Evolutionary conservation across 1,140 invertebrate genomes (phyloP).

Genomic region (Zophobas atratus): DNA sequence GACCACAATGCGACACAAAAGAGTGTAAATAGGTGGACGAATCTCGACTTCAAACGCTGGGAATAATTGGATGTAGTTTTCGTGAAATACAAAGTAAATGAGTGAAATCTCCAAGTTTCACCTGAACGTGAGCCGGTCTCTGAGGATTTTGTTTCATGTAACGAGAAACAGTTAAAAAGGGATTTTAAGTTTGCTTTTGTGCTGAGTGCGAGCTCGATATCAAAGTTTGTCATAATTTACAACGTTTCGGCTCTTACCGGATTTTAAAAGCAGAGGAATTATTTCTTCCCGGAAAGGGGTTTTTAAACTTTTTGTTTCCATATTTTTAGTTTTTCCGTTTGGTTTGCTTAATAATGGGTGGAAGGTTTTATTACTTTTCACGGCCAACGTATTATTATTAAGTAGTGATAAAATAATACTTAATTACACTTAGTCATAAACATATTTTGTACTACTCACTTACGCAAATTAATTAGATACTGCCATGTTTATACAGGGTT

Average conservation of each 20-base stretch:
- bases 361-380: too few relatives aligned
- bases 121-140: neutral
- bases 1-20: slow-evolving; percentile 18
- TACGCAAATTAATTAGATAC: too few relatives aligned
- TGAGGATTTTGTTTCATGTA: slow-evolving; percentile 14
- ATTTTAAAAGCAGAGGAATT: too few relatives aligned
- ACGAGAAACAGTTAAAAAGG: slow-evolving; percentile 13
- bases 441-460: too few relatives aligned
- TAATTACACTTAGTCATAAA: too few relatives aligned
- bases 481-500: too few relatives aligned
- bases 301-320: too few relatives aligned
- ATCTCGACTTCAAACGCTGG: slow-evolving; percentile 8
- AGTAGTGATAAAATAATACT: too few relatives aligned
- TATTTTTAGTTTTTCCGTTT: too few relatives aligned
- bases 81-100: slow-evolving; percentile 11
- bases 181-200: slow-evolving; percentile 6
- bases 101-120: slow-evolving; percentile 2
- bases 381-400: too few relatives aligned
- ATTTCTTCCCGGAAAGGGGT: too few relatives aligned
- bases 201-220: neutral
- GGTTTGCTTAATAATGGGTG: too few relatives aligned
- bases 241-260: neutral
- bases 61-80: slow-evolving; percentile 13
- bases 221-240: slow-evolving; percentile 3
- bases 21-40: slow-evolving; percentile 27